Conservation (phyloP, 2,797 vertebrate species). For the Eptatretus atami region DNA sequence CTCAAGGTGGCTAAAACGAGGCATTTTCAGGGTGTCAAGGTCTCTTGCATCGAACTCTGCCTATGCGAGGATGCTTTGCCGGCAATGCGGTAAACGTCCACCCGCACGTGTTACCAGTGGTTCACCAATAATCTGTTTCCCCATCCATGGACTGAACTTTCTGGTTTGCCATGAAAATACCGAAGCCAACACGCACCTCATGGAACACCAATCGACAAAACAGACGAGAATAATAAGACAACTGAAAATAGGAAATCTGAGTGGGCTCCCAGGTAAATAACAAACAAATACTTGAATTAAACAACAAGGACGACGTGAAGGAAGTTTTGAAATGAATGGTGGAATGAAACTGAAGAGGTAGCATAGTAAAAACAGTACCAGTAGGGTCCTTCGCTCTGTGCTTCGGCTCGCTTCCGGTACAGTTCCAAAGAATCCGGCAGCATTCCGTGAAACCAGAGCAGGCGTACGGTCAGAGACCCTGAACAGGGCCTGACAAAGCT, state of each 20-base stretch:
- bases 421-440: slow-evolving; percentile 75
- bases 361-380: slow-evolving; percentile 24
- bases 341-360: not conserved
- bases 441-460: slow-evolving; percentile 60
- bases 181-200: slow-evolving; percentile 61
- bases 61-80: slow-evolving; percentile 84
- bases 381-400: slow-evolving; percentile 12
- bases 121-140: slow-evolving; percentile 54
- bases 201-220: not conserved
- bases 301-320: too few species aligned
- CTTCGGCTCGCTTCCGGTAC: slow-evolving; percentile 39
- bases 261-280: too few species aligned
- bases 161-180: slow-evolving; percentile 87
- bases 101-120: slow-evolving; percentile 64
- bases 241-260: too few species aligned
- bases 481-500: slow-evolving; percentile 62
- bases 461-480: slow-evolving; percentile 74
- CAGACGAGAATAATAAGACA: too few species aligned
- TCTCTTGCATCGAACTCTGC: slow-evolving; percentile 16
- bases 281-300: too few species aligned
- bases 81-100: slow-evolving; percentile 93
- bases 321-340: too few species aligned
- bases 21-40: too few species aligned
- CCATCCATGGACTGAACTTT: slow-evolving; percentile 52
- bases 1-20: too few species aligned